Evolutionary conservation across 2,113 vertebrate genomes (phyloP).

Genomic region (Desmodus rotundus): DNA sequence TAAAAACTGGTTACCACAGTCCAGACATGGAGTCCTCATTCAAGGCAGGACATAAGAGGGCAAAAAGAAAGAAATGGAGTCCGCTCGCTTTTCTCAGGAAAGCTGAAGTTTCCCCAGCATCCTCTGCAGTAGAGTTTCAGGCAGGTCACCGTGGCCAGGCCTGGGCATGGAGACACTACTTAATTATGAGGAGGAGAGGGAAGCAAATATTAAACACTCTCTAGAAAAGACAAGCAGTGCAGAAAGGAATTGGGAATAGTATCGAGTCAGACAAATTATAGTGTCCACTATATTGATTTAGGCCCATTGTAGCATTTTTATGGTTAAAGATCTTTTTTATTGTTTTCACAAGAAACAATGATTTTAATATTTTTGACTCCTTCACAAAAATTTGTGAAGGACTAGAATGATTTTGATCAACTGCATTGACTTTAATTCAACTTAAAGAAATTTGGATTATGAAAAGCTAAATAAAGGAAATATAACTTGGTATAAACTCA

Average conservation of each 20-base stretch:
- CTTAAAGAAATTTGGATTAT: neutral
- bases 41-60: neutral
- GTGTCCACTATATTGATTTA: neutral
- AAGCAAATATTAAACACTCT: neutral
- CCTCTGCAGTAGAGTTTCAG: neutral
- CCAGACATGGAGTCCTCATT: neutral
- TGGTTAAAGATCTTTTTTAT: neutral
- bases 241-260: neutral
- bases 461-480: neutral
- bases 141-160: neutral
- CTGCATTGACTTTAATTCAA: neutral
- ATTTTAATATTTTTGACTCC: neutral
- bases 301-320: neutral
- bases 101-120: neutral
- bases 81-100: neutral
- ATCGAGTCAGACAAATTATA: neutral
- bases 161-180: neutral
- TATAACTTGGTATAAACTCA: neutral
- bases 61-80: neutral
- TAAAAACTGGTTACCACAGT: neutral
- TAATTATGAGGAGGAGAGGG: neutral
- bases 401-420: neutral
- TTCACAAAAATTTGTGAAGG: neutral
- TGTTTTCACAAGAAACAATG: neutral
- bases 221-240: neutral